Evolutionary conservation across 2,888 invertebrate genomes (phyloP).

Genomic region (Phyllotreta cruciferae): DNA sequence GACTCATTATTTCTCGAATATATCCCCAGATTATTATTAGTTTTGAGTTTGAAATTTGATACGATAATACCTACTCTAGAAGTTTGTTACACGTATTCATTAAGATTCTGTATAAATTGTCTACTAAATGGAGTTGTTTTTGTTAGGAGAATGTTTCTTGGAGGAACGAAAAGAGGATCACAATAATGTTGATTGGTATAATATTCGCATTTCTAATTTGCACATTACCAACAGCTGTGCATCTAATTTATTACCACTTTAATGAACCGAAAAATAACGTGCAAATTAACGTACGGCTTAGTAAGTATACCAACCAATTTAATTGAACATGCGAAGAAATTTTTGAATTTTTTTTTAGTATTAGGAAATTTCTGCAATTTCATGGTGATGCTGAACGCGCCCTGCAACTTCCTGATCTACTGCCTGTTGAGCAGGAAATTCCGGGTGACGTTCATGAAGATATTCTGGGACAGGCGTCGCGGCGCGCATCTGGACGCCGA

Average conservation of each 20-base stretch:
- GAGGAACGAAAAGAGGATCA: constrained; percentile 75
- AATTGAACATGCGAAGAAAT: neutral
- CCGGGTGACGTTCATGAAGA: constrained; percentile 64
- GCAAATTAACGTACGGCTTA: constrained; percentile 49
- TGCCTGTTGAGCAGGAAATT: constrained; percentile 79
- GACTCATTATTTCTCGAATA: too few species aligned
- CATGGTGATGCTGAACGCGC: constrained; percentile 74
- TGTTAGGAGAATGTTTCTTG: constrained; percentile 61
- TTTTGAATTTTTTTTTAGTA: constrained; percentile 51
- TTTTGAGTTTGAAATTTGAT: neutral
- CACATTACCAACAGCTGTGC: constrained; percentile 72
- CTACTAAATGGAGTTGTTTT: constrained; percentile 18
- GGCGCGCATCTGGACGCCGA: constrained; percentile 48
- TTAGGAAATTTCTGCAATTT: constrained; percentile 78
- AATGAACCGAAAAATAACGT: constrained; percentile 40
- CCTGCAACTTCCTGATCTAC: constrained; percentile 79
- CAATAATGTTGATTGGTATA: constrained; percentile 77
- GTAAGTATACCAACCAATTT: constrained; percentile 45
- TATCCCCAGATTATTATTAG: too few species aligned
- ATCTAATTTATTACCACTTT: constrained; percentile 63
- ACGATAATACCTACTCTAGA: neutral
- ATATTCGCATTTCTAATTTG: constrained; percentile 78
- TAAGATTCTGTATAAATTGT: too few species aligned
- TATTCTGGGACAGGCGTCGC: constrained; percentile 53
- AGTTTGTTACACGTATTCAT: too few species aligned